These are phyloP conservation scores for Tenualosa thibaudeaui DNA, from an alignment of 2,797 vertebrate genomes.

Conservation along the genomic window DNA sequence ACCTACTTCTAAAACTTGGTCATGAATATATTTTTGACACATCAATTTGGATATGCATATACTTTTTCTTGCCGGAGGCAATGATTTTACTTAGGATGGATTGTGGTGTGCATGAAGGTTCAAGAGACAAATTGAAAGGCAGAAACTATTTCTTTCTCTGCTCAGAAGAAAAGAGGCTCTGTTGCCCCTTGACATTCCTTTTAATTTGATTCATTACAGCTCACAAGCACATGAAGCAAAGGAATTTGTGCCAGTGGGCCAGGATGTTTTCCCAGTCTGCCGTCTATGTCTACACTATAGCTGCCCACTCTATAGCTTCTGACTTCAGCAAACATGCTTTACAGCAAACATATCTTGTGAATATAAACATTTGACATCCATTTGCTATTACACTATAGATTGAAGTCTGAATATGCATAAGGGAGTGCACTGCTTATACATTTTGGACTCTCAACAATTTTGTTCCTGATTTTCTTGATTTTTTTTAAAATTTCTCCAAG, in stretches of 20 bases:
- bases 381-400: not conserved
- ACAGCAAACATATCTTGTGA: not conserved
- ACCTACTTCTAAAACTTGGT: slow-evolving; percentile 41
- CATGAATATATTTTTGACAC: slow-evolving; percentile 42
- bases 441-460: not conserved
- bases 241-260: slow-evolving; percentile 4
- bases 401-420: not conserved
- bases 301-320: not conserved
- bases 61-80: not conserved
- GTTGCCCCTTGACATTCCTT: slow-evolving; percentile 69
- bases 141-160: slow-evolving; percentile 64
- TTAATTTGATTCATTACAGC: slow-evolving; percentile 75
- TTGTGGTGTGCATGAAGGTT: not conserved
- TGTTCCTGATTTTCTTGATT: not conserved
- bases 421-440: not conserved
- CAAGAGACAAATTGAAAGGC: slow-evolving; percentile 65
- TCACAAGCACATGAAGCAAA: slow-evolving; percentile 52
- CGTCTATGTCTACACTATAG: not conserved
- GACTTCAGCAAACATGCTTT: not conserved
- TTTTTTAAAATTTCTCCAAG: not conserved
- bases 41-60: not conserved
- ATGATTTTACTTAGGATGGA: not conserved
- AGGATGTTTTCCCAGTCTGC: slow-evolving; percentile 3
- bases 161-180: slow-evolving; percentile 60
- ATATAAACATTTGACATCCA: not conserved